Percentiles rank a stretch among this genome's conserved stretches.
These are phyloP conservation scores for Phengaris arion DNA, from an alignment of 2,888 invertebrate genomes.

Conservation along the genomic window DNA sequence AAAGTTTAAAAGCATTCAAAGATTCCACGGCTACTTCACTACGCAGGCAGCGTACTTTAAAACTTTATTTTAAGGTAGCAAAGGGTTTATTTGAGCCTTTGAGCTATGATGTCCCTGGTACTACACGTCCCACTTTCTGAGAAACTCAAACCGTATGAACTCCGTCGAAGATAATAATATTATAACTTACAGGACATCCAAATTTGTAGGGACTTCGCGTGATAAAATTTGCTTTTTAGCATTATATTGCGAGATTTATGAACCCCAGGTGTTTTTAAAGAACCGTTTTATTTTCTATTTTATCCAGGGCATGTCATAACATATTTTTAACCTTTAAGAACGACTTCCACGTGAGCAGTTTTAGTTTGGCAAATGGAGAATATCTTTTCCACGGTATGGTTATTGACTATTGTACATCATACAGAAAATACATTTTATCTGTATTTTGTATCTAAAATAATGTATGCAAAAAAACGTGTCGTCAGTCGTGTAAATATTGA, in stretches of 20 bases:
- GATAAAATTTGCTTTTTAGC: neutral
- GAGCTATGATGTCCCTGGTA: neutral
- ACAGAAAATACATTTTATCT: too few relatives aligned
- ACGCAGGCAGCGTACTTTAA: neutral
- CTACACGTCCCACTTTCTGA: neutral
- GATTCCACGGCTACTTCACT: neutral
- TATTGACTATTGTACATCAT: too few relatives aligned
- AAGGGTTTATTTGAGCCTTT: neutral
- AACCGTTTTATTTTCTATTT: slow-evolving; percentile 3
- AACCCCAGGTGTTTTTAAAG: neutral
- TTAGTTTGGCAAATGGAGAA: neutral
- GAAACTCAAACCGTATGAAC: neutral
- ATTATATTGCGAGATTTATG: neutral
- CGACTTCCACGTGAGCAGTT: neutral
- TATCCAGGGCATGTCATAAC: neutral
- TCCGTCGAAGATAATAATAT: neutral
- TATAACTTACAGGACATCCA: neutral
- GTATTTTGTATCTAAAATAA: too few relatives aligned
- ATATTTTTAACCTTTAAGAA: neutral
- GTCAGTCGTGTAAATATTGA: too few relatives aligned
- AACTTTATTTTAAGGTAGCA: neutral
- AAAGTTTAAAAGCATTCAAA: neutral
- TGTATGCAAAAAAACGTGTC: too few relatives aligned
- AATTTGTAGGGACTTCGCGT: neutral
- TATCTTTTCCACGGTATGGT: too few relatives aligned